Evolutionary conservation across 2,888 invertebrate genomes (phyloP).

Genomic region (Pachymerium ferrugineum): DNA sequence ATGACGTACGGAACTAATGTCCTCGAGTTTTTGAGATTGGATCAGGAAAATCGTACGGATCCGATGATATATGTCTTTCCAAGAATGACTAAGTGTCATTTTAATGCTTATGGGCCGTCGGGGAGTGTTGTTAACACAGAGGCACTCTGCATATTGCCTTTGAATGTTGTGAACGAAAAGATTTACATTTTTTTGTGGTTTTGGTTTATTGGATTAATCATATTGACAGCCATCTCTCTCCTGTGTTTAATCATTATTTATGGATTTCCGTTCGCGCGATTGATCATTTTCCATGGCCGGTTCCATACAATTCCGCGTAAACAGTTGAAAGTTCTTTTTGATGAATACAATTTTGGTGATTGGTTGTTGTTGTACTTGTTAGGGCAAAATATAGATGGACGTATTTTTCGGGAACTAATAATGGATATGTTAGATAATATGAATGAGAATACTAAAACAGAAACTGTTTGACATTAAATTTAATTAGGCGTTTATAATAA

Average conservation of each 20-base stretch:
- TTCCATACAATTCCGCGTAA: slow-evolving; percentile 66
- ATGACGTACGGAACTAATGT: slow-evolving; percentile 86
- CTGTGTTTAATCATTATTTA: slow-evolving; percentile 70
- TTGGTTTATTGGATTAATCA: slow-evolving; percentile 75
- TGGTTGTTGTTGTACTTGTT: slow-evolving; percentile 90
- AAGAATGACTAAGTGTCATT: slow-evolving; percentile 72
- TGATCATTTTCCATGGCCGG: slow-evolving; percentile 69
- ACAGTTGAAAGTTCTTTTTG: slow-evolving; percentile 58
- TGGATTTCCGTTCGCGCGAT: slow-evolving; percentile 63
- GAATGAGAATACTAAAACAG: neutral
- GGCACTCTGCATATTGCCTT: slow-evolving; percentile 81
- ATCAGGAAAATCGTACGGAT: slow-evolving; percentile 84
- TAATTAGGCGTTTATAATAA: no score
- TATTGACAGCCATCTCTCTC: slow-evolving; percentile 55
- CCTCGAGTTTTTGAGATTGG: slow-evolving; percentile 81
- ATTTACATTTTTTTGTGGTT: slow-evolving; percentile 59
- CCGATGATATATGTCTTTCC: slow-evolving; percentile 93
- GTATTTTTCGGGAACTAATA: slow-evolving; percentile 71
- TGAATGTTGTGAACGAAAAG: slow-evolving; percentile 87
- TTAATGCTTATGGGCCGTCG: slow-evolving; percentile 80
- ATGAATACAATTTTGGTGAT: slow-evolving; percentile 74
- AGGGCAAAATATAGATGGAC: slow-evolving; percentile 78
- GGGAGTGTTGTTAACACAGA: slow-evolving; percentile 79
- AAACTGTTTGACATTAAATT: no score
- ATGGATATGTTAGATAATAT: slow-evolving; percentile 53